phyloP scores from a whole-genome alignment of 2,797 vertebrate genomes.

The Discoglossus pictus region DNA sequence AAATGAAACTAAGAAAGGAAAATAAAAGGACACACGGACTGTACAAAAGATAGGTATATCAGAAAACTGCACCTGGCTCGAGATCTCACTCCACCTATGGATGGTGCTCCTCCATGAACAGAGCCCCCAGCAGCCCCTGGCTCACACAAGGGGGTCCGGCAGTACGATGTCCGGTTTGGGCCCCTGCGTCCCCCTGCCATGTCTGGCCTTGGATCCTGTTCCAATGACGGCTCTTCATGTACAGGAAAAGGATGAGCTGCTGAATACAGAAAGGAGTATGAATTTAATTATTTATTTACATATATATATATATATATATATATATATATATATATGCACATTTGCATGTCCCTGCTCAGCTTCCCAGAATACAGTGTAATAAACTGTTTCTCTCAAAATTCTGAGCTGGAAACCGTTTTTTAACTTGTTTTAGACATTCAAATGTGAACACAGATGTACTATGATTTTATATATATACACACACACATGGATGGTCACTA shows the following conservation, averaged over 20 bases:
- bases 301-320: no score
- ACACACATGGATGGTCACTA: no score
- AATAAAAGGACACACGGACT: not conserved
- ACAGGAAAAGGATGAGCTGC: not conserved
- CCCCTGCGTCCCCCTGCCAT: constrained; percentile 97
- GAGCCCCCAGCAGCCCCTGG: constrained; percentile 81
- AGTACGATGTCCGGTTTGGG: constrained; percentile 89
- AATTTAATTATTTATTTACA: no score
- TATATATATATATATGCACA: no score
- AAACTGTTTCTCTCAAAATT: no score
- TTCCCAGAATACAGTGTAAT: no score
- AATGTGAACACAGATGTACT: no score
- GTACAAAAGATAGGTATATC: not conserved
- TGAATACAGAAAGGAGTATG: not conserved
- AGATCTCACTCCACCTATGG: constrained; percentile 89
- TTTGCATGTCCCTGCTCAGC: no score
- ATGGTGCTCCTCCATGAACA: constrained; percentile 83
- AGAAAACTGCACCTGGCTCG: constrained; percentile 79
- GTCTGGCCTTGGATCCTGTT: constrained; percentile 44
- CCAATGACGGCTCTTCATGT: constrained; percentile 22
- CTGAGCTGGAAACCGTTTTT: no score
- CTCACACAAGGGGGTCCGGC: constrained; percentile 88
- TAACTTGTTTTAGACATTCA: no score
- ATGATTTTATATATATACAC: no score
- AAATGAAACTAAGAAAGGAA: not conserved